A percentile compares a stretch with the other conserved stretches of the same genome.
Conservation (phyloP, 2,113 vertebrate genomes). For the Antigone vipio region DNA sequence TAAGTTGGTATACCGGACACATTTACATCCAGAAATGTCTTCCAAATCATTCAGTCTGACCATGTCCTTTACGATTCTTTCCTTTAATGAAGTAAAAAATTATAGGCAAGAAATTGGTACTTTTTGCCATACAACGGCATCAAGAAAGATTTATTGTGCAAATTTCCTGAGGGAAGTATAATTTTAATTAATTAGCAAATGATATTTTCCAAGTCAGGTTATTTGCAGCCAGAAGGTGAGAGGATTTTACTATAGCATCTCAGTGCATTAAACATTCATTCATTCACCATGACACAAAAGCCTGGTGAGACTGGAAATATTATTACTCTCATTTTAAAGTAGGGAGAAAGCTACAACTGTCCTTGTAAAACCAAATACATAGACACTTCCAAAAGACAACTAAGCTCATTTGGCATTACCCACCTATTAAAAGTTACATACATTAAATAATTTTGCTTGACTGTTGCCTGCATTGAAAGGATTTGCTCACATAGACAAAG, state of each 20-base stretch:
- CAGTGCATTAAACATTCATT: neutral
- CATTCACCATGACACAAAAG: neutral
- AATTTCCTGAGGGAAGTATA: neutral
- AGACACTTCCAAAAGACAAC: neutral
- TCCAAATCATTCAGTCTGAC: neutral
- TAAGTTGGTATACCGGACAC: neutral
- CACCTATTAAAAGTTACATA: neutral
- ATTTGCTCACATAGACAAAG: neutral
- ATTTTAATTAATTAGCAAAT: slow-evolving; percentile 15
- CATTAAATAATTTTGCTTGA: neutral
- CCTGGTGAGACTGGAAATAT: neutral
- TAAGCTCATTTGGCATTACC: neutral
- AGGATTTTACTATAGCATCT: neutral
- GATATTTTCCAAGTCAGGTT: neutral
- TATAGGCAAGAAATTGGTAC: neutral
- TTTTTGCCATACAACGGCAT: neutral
- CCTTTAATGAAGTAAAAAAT: neutral
- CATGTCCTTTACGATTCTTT: neutral
- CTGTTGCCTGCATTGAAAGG: neutral
- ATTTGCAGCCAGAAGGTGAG: neutral
- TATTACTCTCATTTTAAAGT: neutral
- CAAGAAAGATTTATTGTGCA: neutral
- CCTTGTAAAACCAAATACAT: neutral
- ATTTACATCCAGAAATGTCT: neutral
- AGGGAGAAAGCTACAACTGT: neutral